Evolutionary conservation across 2,113 vertebrate genomes (phyloP).

Genomic region (Aviceda subcristata): DNA sequence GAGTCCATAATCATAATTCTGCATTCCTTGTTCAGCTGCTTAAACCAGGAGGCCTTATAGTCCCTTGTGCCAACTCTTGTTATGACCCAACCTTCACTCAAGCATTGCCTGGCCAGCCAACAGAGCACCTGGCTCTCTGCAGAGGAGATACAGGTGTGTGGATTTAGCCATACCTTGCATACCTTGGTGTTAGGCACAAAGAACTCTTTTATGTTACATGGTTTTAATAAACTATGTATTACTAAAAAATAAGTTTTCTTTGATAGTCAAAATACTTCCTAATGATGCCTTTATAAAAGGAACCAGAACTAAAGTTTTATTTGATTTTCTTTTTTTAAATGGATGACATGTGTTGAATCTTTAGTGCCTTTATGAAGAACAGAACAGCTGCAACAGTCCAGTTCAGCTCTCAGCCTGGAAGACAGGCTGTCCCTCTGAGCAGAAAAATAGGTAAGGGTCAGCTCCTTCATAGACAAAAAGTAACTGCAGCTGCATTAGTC

Average conservation of each 20-base stretch:
- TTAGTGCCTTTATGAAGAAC: not conserved
- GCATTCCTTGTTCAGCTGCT: not conserved
- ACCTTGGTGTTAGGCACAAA: not conserved
- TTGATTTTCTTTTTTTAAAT: not conserved
- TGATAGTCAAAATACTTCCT: not conserved
- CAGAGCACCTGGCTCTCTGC: not conserved
- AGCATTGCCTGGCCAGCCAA: not conserved
- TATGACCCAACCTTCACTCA: not conserved
- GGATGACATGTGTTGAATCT: not conserved
- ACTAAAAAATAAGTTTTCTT: not conserved
- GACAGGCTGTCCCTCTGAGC: not conserved
- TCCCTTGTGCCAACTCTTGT: not conserved
- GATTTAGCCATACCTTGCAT: not conserved
- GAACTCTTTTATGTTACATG: not conserved
- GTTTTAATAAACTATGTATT: not conserved
- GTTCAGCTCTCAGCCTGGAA: not conserved
- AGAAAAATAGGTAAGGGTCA: not conserved
- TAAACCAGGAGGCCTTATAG: not conserved
- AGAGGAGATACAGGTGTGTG: not conserved
- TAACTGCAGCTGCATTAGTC: not conserved
- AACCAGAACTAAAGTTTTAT: not conserved
- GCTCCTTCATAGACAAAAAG: not conserved
- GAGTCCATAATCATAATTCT: not conserved
- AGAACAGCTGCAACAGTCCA: not conserved
- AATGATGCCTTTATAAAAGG: not conserved